These are phyloP conservation scores for Serripes groenlandicus DNA, from an alignment of 2,888 invertebrate species.

Conservation along the genomic window DNA sequence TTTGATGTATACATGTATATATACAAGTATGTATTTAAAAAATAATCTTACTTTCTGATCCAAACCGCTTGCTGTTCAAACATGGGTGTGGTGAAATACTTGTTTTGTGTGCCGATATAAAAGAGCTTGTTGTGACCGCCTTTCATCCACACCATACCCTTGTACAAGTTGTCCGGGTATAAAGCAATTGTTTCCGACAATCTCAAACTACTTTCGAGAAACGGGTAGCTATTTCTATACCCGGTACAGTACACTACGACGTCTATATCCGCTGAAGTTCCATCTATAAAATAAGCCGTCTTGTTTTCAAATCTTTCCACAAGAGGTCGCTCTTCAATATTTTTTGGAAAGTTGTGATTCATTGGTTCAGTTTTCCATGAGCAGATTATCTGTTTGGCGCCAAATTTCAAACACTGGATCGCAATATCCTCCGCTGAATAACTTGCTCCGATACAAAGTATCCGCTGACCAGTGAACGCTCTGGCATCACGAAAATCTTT, in stretches of 20 bases:
- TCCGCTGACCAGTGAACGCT: conserved; percentile 45
- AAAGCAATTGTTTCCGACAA: conserved; percentile 9
- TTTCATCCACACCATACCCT: conserved; percentile 41
- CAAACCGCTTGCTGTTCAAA: conserved; percentile 57
- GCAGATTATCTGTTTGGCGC: conserved; percentile 22
- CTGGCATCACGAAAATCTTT: conserved; percentile 54
- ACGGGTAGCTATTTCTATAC: conserved; percentile 37
- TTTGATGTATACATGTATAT: not conserved
- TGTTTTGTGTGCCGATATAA: conserved; percentile 52
- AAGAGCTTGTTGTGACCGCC: conserved; percentile 55
- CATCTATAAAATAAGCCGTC: conserved; percentile 52
- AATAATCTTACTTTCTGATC: conserved; percentile 31
- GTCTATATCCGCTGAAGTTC: conserved; percentile 52
- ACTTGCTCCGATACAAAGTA: conserved; percentile 51
- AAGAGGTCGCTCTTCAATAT: conserved; percentile 57
- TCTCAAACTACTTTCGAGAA: conserved; percentile 28
- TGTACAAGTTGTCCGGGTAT: conserved; percentile 53
- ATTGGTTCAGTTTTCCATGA: conserved; percentile 49
- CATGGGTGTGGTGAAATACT: conserved; percentile 57
- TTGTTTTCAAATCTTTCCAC: conserved; percentile 42
- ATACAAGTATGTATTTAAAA: not conserved
- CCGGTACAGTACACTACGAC: conserved; percentile 48
- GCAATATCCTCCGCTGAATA: conserved; percentile 55
- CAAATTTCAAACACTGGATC: conserved; percentile 36
- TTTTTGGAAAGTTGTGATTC: conserved; percentile 55